Percentiles rank a stretch among this genome's conserved stretches.
Conservation (phyloP, 2,113 vertebrate species). For the Pachycephala philippinensis region DNA sequence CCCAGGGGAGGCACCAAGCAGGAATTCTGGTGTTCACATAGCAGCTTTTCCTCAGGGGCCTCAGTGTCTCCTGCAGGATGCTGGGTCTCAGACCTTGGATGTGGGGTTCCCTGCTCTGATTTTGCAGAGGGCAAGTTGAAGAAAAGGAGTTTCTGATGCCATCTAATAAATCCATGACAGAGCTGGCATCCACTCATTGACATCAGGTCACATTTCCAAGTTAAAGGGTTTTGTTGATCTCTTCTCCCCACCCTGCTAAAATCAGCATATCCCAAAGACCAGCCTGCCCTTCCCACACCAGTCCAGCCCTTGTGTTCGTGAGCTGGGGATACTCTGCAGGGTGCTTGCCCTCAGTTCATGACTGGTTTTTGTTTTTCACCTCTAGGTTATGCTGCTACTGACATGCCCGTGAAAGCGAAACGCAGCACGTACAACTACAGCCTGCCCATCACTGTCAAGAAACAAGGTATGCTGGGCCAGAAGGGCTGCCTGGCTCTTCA, state of each 20-base stretch:
- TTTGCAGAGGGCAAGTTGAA: not conserved
- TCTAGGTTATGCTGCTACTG: slow-evolving; percentile 79
- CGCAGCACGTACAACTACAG: slow-evolving; percentile 91
- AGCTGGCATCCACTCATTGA: not conserved
- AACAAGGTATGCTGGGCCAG: slow-evolving; percentile 74
- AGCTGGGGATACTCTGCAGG: not conserved
- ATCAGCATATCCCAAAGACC: not conserved
- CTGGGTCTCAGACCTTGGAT: not conserved
- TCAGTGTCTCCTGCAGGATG: not conserved
- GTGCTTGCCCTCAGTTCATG: not conserved
- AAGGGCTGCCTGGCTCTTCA: not conserved
- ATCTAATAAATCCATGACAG: not conserved
- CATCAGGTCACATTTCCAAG: not conserved
- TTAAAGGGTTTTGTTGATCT: not conserved
- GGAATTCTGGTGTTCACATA: not conserved
- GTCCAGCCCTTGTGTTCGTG: not conserved
- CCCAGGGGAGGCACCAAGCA: not conserved
- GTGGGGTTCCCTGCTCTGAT: not conserved
- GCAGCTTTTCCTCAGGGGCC: not conserved
- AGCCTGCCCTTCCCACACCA: not conserved
- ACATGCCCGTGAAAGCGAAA: slow-evolving; percentile 93
- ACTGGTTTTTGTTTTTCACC: not conserved
- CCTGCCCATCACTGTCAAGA: slow-evolving; percentile 89
- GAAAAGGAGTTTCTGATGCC: not conserved
- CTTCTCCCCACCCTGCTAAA: not conserved